Conservation (phyloP, 2,797 vertebrate genomes). For the Pteropus rufus region DNA sequence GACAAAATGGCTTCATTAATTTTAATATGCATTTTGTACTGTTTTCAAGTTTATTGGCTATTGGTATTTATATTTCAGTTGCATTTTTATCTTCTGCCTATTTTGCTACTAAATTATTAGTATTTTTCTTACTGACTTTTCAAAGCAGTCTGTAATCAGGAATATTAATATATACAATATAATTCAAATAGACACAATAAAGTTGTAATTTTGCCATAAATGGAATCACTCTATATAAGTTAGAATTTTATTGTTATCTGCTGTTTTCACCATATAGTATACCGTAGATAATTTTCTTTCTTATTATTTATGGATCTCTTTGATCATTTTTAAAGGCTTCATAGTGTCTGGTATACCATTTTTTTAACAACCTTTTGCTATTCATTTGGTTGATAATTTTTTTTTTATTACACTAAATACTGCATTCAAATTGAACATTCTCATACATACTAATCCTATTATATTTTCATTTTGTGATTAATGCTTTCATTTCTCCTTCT, state of each 20-base stretch:
- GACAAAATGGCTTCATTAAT: neutral
- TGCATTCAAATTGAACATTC: neutral
- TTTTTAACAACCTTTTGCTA: neutral
- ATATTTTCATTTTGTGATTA: neutral
- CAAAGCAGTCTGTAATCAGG: neutral
- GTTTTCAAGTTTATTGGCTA: neutral
- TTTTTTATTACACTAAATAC: neutral
- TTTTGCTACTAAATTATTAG: neutral
- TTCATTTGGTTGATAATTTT: conserved; percentile 1
- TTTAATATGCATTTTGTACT: neutral
- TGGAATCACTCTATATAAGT: neutral
- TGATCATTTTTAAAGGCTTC: neutral
- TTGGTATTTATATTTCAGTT: neutral
- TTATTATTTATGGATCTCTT: neutral
- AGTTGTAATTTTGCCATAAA: neutral
- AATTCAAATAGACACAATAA: neutral
- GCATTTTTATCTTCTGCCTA: neutral
- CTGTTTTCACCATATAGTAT: neutral
- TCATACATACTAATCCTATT: neutral
- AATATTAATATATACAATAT: neutral
- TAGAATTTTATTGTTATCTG: neutral
- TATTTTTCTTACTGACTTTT: conserved; percentile 33
- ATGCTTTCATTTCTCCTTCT: neutral
- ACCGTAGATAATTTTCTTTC: neutral
- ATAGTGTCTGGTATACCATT: neutral